Percentiles rank a stretch among this genome's conserved stretches.
phyloP scores from a whole-genome alignment of 2,113 vertebrate genomes.

The Acrocephalus arundinaceus region DNA sequence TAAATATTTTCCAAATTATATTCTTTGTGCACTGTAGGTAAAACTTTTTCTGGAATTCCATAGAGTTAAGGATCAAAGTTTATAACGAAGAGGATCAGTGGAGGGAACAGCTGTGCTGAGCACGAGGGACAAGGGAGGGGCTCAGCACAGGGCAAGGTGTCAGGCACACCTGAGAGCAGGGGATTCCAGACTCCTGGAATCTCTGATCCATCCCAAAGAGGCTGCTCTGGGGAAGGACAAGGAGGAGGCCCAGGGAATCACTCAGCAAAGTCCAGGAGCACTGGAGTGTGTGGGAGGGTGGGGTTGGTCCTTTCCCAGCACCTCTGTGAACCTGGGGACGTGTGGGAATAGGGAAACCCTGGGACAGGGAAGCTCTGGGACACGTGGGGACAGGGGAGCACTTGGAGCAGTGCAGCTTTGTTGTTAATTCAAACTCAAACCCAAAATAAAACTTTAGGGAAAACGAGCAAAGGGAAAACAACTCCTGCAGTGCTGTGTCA shows the following conservation, averaged over 20 bases:
- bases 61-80: constrained; percentile 9
- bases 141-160: background rate
- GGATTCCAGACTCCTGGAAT: background rate
- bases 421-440: background rate
- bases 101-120: background rate
- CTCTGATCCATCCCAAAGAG: background rate
- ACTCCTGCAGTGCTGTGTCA: background rate
- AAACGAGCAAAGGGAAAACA: background rate
- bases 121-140: background rate
- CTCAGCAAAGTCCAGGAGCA: background rate
- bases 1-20: constrained; percentile 64
- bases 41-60: constrained; percentile 22
- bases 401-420: background rate
- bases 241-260: background rate
- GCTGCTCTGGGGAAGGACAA: background rate
- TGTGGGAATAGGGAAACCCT: background rate
- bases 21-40: constrained; percentile 66
- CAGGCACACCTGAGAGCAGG: background rate
- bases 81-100: background rate
- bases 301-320: background rate
- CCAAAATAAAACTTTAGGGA: background rate
- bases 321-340: background rate
- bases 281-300: background rate
- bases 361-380: background rate
- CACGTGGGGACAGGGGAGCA: background rate